Evolutionary conservation across 37 sponge, comb jelly and placozoan genomes (phyloP), one percentile per base, ranked within the genome.

Genomic region (Cliona cf. orientalis): DNA sequence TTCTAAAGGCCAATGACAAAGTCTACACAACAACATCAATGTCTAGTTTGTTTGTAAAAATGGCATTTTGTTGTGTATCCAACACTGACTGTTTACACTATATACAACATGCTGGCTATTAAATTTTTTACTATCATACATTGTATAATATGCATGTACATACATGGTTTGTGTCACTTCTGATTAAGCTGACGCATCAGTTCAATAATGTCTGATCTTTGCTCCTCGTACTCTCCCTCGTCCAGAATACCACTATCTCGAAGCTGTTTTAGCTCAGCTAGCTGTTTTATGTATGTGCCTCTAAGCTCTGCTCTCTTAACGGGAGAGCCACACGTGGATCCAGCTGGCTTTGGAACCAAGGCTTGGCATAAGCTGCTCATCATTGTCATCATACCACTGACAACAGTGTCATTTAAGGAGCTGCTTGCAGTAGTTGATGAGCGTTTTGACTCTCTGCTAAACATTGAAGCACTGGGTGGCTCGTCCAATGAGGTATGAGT

Each of bases 51-150:
- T 33, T 65, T 34, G 33, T 65, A 34, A 29, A n/a, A 65, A 65
- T 65, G 66, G 66, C 66, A 65, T 65, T 65, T 65, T n/a, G 35
- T 34, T 31, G 34, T 34, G 35, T 65, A 34, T 19, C 53, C 6
- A 5, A 5, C 32, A 2, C 2, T 34, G 35, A 65, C 32, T 65
- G 66, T 65, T 34, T 65, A 21, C 28, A 29, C 33, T 65, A 65
- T 36, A 65, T 65, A n/a, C 2, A 36, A 19, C 66, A 65, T 65
- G 66, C 66, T 65, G 66, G 66, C 26, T 65, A 65, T 65, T 31
- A n/a, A n/a, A n/a, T n/a, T n/a, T n/a, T n/a, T n/a, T n/a, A n/a
- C n/a, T 65, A 33, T 5, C 28, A 3, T 29, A 65, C 35, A 34
- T 5, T 65, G 6, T 65, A 65, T 3, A 65, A 26, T 4, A 29